These are phyloP conservation scores for Calcarius ornatus DNA, from an alignment of 2,113 vertebrate genomes.

Conservation along the genomic window DNA sequence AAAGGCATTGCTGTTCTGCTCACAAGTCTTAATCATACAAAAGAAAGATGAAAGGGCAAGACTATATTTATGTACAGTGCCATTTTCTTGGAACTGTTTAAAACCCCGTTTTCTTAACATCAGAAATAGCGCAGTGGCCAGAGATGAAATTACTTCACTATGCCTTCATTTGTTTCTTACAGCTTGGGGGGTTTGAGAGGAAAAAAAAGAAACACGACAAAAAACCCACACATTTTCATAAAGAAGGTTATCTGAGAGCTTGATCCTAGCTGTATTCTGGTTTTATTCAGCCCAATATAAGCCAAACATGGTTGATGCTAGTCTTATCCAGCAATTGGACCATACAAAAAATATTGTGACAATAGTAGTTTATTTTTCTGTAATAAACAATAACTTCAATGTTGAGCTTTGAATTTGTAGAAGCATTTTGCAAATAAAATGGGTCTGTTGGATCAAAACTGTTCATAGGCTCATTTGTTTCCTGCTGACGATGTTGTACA, in stretches of 20 bases:
- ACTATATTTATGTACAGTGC: slow-evolving; percentile 16
- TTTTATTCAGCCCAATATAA: background rate
- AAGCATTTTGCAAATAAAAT: background rate
- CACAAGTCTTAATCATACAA: slow-evolving; percentile 57
- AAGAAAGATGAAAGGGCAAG: slow-evolving; percentile 41
- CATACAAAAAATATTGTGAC: background rate
- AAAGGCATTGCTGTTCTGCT: slow-evolving; percentile 40
- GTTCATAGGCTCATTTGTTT: background rate
- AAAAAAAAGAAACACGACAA: background rate
- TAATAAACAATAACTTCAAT: background rate
- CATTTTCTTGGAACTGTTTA: slow-evolving; percentile 48
- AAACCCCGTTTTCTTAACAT: slow-evolving; percentile 9
- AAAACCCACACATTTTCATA: background rate
- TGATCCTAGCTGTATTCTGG: background rate
- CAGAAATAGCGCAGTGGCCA: background rate
- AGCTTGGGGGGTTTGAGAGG: background rate
- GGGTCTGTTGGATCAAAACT: background rate
- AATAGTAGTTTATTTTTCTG: background rate
- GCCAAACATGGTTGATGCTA: background rate
- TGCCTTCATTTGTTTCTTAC: slow-evolving; percentile 7
- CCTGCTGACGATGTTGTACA: background rate
- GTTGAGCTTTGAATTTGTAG: background rate
- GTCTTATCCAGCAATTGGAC: background rate
- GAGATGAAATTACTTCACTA: slow-evolving; percentile 14
- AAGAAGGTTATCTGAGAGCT: background rate